Evolutionary conservation across 2,113 vertebrate genomes (phyloP), one percentile per base, ranked within the genome.

Genomic region (Onychorhynchus coronatus): DNA sequence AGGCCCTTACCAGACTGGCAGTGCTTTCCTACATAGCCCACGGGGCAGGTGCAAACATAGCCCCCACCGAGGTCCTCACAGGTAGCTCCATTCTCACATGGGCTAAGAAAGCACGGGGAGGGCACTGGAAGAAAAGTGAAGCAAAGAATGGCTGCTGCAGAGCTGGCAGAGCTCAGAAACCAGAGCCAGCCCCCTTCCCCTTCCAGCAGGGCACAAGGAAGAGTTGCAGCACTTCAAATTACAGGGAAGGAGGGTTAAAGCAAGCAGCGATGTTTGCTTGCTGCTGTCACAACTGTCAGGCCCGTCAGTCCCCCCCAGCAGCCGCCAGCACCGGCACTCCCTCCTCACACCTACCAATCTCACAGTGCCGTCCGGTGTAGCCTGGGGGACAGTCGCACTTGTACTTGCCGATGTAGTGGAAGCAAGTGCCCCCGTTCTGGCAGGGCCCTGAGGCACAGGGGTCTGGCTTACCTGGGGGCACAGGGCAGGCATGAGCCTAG

Each of bases 351-450:
- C 77, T 98, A 98, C 98, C 98, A 5, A 98, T 98, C 94, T 99
- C 99, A 4, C 99, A 99, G 98, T 99, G 99, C 44, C 99, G 97
- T 65, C 99, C 99, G 0, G 98, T 95, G 92, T 98, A 99, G 78
- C 98, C 97, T 1, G 97, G 97, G 21, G 98, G 98, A 84, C 99
- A 99, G 97, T 99, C 99, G 30, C 99, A 99, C 97, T 99, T 99
- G 97, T 99, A 99, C 97, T 99, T 99, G 91, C 99, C 99, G 6
- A 99, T 99, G 97, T 99, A 99, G 97, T 99, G 99, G 97, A 99
- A 99, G 96, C 99, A 99, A 9, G 99, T 99, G 44, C 99, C 99
- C 5, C 99, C 99, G 0, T 99, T 99, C 91, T 99, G 98, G 95
- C 99, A 99, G 23, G 99, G 99, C 79, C 99, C 98, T 0, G 99